A percentile compares a stretch with the other conserved stretches of the same genome.
phyloP scores from a whole-genome alignment of 2,888 invertebrate species.

The Salpingus planirostris region DNA sequence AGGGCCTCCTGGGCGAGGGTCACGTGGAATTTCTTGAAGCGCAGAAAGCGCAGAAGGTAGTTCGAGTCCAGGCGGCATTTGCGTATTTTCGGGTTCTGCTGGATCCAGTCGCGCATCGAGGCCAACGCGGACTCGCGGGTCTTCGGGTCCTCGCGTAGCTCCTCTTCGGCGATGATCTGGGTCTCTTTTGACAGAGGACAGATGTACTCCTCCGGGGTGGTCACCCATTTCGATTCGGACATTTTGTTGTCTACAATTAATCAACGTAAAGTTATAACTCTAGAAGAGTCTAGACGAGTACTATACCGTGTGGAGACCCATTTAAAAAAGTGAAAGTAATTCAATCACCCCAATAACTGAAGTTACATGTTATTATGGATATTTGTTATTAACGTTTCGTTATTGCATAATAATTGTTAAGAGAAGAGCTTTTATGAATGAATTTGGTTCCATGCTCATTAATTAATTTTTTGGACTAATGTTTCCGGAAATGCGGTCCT shows the following conservation, averaged over 20 bases:
- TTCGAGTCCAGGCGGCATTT: conserved; percentile 59
- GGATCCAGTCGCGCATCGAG: conserved; percentile 61
- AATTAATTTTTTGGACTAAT: too few relatives aligned
- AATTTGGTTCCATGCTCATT: too few relatives aligned
- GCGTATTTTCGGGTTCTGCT: conserved; percentile 59
- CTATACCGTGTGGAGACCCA: background rate
- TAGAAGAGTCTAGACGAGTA: too few relatives aligned
- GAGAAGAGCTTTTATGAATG: too few relatives aligned
- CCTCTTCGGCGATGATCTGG: conserved; percentile 54
- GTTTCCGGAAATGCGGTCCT: too few relatives aligned
- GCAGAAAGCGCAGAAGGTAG: conserved; percentile 65
- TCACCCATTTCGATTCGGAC: conserved; percentile 44
- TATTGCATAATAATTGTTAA: too few relatives aligned
- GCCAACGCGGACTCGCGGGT: conserved; percentile 56
- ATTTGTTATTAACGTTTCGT: too few relatives aligned
- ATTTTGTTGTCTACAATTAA: conserved; percentile 11
- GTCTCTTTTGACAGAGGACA: conserved; percentile 54
- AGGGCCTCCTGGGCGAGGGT: conserved; percentile 70
- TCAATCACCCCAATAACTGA: background rate
- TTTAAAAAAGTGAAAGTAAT: background rate
- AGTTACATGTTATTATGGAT: too few relatives aligned
- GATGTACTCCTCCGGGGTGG: conserved; percentile 54
- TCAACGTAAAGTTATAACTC: background rate
- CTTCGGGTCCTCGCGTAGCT: conserved; percentile 60
- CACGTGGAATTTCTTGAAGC: conserved; percentile 74